Evolutionary conservation across 2,888 invertebrate genomes (phyloP), one percentile per base, ranked within the genome.

Genomic region (Acrocera orbiculus): DNA sequence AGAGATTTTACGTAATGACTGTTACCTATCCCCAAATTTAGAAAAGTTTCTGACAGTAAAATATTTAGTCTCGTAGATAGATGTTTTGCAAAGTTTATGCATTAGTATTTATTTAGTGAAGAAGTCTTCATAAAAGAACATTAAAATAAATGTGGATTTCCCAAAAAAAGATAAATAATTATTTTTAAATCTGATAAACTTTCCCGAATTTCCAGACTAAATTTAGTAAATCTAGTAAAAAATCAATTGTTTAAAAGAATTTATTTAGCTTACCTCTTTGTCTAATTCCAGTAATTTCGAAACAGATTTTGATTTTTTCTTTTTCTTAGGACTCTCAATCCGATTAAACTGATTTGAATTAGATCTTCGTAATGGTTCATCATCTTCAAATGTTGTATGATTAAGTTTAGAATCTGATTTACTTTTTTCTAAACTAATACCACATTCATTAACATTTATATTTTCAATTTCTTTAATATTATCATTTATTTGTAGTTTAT

Each of bases 361-460:
- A 53, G 45, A 63, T 57, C 53, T 64, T 55, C 44, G 67, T 61
- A 48, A 67, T 45, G 46, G 57, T 42, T 56, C 66, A 46, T 50
- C 65, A 47, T 51, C 38, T 40, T 40, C 41, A 23, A 36, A 27
- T 13, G 36, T 27, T 36, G 52, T 53, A 40, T 67, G 65, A 45
- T 65, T 64, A 25, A 74, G 54, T 48, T 69, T 72, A 14, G 73
- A 73, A 49, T 74, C 73, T 0, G 73, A 73, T 51, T 73, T 73
- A 50, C 73, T 73, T 45, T 73, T 74, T 48, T 74, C 73, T 34
- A 66, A 50, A 7, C 61, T 49, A 45, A 45, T 51, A 23, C 43
- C 42, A 27, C 40, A 34, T 37, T 42, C 43, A 43, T 40, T 45
- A 39, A 44, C 42, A 15, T 26, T 34, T 22, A 10, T 8, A 26